Evolutionary conservation across 2,888 invertebrate genomes (phyloP).

Genomic region (Caenorhabditis sp.): DNA sequence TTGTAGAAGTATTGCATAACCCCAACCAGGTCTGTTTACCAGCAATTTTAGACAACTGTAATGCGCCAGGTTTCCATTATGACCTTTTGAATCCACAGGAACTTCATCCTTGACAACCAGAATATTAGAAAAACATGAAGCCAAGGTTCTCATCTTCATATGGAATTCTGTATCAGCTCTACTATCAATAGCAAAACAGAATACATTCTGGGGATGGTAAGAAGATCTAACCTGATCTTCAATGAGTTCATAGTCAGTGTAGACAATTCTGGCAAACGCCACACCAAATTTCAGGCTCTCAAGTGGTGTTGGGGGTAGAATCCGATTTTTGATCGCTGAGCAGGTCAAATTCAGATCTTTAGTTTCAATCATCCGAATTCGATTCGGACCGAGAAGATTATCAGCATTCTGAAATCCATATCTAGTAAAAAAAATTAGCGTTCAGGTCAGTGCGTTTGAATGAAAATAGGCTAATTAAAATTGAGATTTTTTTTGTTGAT

Average conservation of each 20-base stretch:
- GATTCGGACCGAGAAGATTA: conserved; percentile 8
- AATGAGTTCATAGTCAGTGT: conserved; percentile 45
- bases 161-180: conserved; percentile 36
- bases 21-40: conserved; percentile 46
- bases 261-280: conserved; percentile 48
- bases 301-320: conserved; percentile 4
- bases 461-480: conserved; percentile 1
- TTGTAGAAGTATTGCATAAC: conserved; percentile 45
- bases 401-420: background rate
- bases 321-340: conserved; percentile 18
- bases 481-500: too few relatives aligned
- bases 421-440: too few relatives aligned
- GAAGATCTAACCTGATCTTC: conserved; percentile 43
- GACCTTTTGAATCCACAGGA: conserved; percentile 39
- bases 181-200: conserved; percentile 46
- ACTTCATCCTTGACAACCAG: conserved; percentile 22
- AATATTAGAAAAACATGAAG: conserved; percentile 34
- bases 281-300: conserved; percentile 16
- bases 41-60: conserved; percentile 46
- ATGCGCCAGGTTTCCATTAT: conserved; percentile 43
- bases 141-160: conserved; percentile 24
- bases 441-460: background rate
- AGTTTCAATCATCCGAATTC: conserved; percentile 16
- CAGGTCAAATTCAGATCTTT: conserved; percentile 24
- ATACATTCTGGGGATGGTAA: conserved; percentile 45